Evolutionary conservation across 2,888 invertebrate species (phyloP), one percentile per base, ranked within the genome.

Genomic region (Melipona bicolor): DNA sequence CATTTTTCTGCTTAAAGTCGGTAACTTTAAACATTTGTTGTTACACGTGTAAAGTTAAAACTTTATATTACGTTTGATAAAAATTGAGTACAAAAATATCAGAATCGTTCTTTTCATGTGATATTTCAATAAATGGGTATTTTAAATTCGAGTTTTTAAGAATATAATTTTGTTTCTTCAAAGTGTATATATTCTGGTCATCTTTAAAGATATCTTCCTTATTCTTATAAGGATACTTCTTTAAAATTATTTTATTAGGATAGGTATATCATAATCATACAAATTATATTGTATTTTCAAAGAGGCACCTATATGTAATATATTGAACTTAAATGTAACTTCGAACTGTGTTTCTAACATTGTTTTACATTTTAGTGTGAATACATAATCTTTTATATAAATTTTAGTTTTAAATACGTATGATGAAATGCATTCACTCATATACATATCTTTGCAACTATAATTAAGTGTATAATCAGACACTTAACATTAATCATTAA

Each of bases 11-110:
- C 2, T 19, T 62, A 11, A 11, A 4, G 13, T 65, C 5, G 5
- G 6, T n/a, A 15, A 65, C 19, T 65, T 36, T 36, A 21, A 64
- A 64, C 36, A 36, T 15, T 62, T 32, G 17, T 62, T 21, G 5
- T 64, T 64, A 64, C n/a, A 36, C 9, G 36, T 36, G 24, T 43
- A 43, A 36, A 19, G 17, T 13, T 43, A n/a, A 32, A 56, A 36
- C 19, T 19, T 70, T 56, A 70, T 36, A 36, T 32, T 21, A 43
- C 32, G 50, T 62, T 71, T 36, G 50, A 77, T 32, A 21, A 72
- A 62, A 61, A 32, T 36, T 61, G 27, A 56, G 36, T 70, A 80
- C 27, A 77, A 80, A 80, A 70, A 24, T 70, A 79, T 73, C 43
- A 59, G 50, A 70, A 67, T 32, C 27, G 27, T 56, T 36, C 61